Evolutionary conservation across 1,140 invertebrate species (phyloP).

Genomic region (Scaptomyza pallida): DNA sequence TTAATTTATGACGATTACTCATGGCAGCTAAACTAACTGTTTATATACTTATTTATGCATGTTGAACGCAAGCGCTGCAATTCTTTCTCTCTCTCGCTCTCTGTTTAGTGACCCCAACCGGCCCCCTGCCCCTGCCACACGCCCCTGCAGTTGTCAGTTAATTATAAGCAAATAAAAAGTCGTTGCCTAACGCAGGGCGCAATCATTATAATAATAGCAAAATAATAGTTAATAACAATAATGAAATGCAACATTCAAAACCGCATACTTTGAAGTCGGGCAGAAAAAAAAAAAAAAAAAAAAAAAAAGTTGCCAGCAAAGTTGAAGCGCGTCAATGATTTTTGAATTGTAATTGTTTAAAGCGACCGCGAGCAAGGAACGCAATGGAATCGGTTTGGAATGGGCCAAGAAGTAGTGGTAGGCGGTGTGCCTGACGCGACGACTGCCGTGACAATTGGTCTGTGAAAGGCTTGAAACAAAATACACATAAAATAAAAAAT

Average conservation of each 20-base stretch:
- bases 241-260: slow-evolving; percentile 37
- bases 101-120: slow-evolving; percentile 4
- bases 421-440: slow-evolving; percentile 16
- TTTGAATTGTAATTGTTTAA: slow-evolving; percentile 83
- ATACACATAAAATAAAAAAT: slow-evolving; percentile 46
- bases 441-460: slow-evolving; percentile 80
- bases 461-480: slow-evolving; percentile 81
- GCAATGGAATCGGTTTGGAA: slow-evolving; percentile 20
- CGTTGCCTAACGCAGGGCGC: slow-evolving; percentile 13
- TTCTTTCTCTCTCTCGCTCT: neutral
- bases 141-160: slow-evolving; percentile 13
- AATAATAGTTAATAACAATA: neutral
- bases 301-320: slow-evolving; percentile 34
- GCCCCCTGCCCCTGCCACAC: neutral
- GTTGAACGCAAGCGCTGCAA: slow-evolving; percentile 21
- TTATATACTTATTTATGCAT: slow-evolving; percentile 41
- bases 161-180: slow-evolving; percentile 57
- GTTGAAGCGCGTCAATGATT: slow-evolving; percentile 79
- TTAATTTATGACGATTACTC: slow-evolving; percentile 82
- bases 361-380: slow-evolving; percentile 37
- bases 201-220: slow-evolving; percentile 2
- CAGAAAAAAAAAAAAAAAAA: slow-evolving; percentile 16
- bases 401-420: neutral
- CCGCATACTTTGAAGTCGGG: slow-evolving; percentile 70
- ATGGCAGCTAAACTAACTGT: slow-evolving; percentile 81